These are phyloP conservation scores for Bibio marci DNA, from an alignment of 2,888 invertebrate genomes.

Conservation along the genomic window DNA sequence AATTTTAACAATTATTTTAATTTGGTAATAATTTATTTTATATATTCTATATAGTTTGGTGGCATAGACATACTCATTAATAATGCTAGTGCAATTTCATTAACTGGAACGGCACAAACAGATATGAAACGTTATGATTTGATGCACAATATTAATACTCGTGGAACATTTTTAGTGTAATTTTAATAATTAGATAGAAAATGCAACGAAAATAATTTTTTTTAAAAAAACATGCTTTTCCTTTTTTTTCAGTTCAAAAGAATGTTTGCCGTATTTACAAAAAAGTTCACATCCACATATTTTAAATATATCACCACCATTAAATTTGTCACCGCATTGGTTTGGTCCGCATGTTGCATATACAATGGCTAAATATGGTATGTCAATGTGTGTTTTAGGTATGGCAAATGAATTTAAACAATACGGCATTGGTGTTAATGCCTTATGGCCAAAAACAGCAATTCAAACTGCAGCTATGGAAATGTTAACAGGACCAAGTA, in stretches of 20 bases:
- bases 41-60: conserved; percentile 45
- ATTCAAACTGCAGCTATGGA: conserved; percentile 88
- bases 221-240: neutral
- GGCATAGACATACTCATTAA: conserved; percentile 91
- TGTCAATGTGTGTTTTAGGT: conserved; percentile 96
- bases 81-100: conserved; percentile 89
- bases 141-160: conserved; percentile 86
- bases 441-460: conserved; percentile 89
- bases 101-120: conserved; percentile 65
- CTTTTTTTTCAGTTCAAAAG: conserved; percentile 51
- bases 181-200: conserved; percentile 17
- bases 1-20: neutral
- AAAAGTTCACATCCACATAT: conserved; percentile 86
- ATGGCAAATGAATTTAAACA: conserved; percentile 87
- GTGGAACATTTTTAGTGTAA: conserved; percentile 90
- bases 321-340: conserved; percentile 80
- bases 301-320: conserved; percentile 85
- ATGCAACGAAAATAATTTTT: neutral
- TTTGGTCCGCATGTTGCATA: conserved; percentile 83
- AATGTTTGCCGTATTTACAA: conserved; percentile 71
- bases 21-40: conserved; percentile 3
- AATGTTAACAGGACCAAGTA: conserved; percentile 51
- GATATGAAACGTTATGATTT: conserved; percentile 94
- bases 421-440: conserved; percentile 79
- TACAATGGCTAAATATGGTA: conserved; percentile 97